These are phyloP conservation scores for Acanthurus lineatus DNA, from an alignment of 2,797 vertebrate species.

Conservation along the genomic window DNA sequence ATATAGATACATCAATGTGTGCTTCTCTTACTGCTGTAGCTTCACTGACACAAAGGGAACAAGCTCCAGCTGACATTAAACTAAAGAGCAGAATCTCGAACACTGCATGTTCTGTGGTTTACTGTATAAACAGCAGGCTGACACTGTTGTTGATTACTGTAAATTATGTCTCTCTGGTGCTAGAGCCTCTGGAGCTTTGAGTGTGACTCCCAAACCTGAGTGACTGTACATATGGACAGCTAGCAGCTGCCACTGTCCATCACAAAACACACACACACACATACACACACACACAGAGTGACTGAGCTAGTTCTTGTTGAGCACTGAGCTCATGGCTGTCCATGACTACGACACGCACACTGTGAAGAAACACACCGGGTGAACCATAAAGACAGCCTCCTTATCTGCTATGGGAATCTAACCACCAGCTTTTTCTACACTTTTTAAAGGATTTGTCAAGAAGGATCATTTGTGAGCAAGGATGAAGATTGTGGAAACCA, in stretches of 20 bases:
- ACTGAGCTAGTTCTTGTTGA: slow-evolving; percentile 46
- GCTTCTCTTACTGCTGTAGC: not conserved
- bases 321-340: slow-evolving; percentile 67
- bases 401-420: slow-evolving; percentile 54
- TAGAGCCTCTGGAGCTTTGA: slow-evolving; percentile 45
- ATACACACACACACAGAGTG: slow-evolving; percentile 29
- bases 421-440: not conserved
- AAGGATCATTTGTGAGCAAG: not conserved
- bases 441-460: not conserved
- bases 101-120: not conserved
- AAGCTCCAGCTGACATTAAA: not conserved
- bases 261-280: slow-evolving; percentile 60
- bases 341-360: slow-evolving; percentile 40
- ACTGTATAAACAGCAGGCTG: slow-evolving; percentile 17
- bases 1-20: not conserved
- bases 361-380: slow-evolving; percentile 33
- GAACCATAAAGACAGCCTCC: slow-evolving; percentile 21
- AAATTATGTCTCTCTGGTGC: slow-evolving; percentile 17
- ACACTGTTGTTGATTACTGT: slow-evolving; percentile 40
- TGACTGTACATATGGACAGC: slow-evolving; percentile 85
- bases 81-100: not conserved
- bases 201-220: slow-evolving; percentile 51
- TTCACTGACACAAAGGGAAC: not conserved
- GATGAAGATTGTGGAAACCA: slow-evolving; percentile 55
- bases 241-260: slow-evolving; percentile 92